Evolutionary conservation across 2,797 vertebrate genomes (phyloP), one percentile per base, ranked within the genome.

Genomic region (Rhadinocentrus ornatus): DNA sequence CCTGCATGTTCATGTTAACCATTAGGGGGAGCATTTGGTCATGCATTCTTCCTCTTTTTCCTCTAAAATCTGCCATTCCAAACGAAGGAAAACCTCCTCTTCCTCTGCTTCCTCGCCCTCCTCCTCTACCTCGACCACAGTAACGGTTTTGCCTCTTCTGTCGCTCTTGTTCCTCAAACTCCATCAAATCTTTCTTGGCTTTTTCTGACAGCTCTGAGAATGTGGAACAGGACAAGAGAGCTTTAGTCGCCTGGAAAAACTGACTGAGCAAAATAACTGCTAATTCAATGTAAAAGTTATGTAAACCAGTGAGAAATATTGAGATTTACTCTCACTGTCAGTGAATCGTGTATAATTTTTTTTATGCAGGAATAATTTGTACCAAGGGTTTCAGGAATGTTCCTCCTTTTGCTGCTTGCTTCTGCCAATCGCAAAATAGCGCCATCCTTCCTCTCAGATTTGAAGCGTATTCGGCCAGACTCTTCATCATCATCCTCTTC

Each of bases 351-450:
- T 10, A 48, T 11, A 31, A 57, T 57, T 11, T 20, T 41, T 18
- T 6, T 32, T 56, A 10, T 34, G n/a, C 13, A 57, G 27, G 48
- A 37, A 57, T 48, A n/a, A 66, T 26, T 34, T 54, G 20, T 87
- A 99, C 98, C 98, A 59, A 99, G 92, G 24, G 97, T 99, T 94
- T 99, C 97, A 15, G 98, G 98, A 91, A 99, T 99, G 90, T 97
- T 96, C 83, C 97, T 95, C 72, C 96, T 94, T 88, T 97, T 97
- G 85, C 92, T 95, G 57, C 95, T 94, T 39, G 96, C 93, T 72
- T 98, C 97, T 3, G 96, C 96, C 52, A 99, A 91, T 27, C 97
- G 95, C 82, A 98, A 96, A 69, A 99, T 96, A 0, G 94, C 95
- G 55, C 95, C 94, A 76, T 98, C 97, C 81, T 97, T 99, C 76